phyloP scores from a whole-genome alignment of 1,140 invertebrate species.

The Lepidurus apus region DNA sequence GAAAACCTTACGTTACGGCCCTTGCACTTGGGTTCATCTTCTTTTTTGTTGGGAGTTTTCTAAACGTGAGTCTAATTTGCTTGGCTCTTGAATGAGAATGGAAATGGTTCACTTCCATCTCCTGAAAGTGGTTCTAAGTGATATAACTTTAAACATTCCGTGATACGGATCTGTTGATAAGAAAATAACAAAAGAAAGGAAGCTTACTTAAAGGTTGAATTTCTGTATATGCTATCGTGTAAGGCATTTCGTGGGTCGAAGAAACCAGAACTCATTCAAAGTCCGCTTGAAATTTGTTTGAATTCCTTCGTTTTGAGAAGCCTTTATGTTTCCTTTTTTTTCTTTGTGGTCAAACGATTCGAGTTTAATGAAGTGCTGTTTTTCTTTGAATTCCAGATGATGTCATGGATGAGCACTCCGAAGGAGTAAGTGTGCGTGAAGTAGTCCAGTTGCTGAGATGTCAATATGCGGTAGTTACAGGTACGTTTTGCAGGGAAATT shows the following conservation, averaged over 20 bases:
- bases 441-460: slow-evolving; percentile 78
- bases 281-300: too few relatives aligned
- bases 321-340: not conserved
- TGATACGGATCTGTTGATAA: not conserved
- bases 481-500: slow-evolving; percentile 45
- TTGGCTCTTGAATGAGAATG: too few relatives aligned
- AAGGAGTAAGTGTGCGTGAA: slow-evolving; percentile 62
- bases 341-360: not conserved
- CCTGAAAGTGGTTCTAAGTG: not conserved
- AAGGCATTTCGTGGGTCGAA: not conserved
- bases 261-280: not conserved
- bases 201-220: not conserved
- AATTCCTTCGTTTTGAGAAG: not conserved
- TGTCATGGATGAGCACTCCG: slow-evolving; percentile 49
- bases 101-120: not conserved
- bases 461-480: slow-evolving; percentile 81
- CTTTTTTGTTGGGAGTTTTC: too few relatives aligned
- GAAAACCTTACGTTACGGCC: too few relatives aligned
- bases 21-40: too few relatives aligned
- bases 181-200: not conserved
- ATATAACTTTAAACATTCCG: not conserved
- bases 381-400: slow-evolving; percentile 46
- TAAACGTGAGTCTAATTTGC: too few relatives aligned
- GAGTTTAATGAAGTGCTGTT: not conserved
- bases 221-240: not conserved